Base-by-base conservation (phyloP, 2,113 vertebrate genomes). In the Piprites chloris region DNA sequence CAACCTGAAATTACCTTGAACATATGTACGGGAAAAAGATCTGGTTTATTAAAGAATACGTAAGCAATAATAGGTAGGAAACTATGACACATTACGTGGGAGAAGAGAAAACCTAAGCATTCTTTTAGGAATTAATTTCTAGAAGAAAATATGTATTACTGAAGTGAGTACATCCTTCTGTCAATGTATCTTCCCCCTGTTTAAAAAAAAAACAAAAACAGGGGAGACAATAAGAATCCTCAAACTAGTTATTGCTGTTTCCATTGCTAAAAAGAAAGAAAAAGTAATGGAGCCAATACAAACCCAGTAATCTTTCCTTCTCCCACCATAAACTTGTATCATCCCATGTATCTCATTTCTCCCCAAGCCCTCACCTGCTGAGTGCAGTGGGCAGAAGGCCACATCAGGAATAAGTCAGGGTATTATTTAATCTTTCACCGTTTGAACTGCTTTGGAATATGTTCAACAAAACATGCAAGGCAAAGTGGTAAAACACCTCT, bases 1-100 rank as follows among this genome's bases (percentile, higher is more conserved):
- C 9, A 55, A 15, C 1, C 0, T 32, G 8, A 81, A 42, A 10
- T 19, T 33, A 20, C 1, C 2, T 4, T n/a, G 7, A 63, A 20
- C 6, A 22, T 26, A 35, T 13, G 23, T 27, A 20, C 9, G 6
- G 17, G 55, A 12, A 20, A 87, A 75, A 69, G 3, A 2, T 59
- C 30, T 68, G 33, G 72, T 1, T 62, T 69, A 46, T 17, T 81
- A 50, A 93, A 74, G 41, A 33, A 78, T 53, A 17, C 5, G 17
- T 52, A 35, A 49, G 9, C 2, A 53, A 4, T 11, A 58, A 76
- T 50, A 52, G 27, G 26, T 49, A 68, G 52, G 15, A 92, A 88
- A 66, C 1, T 28, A 27, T 59, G 33, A 9, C 4, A 8, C 17
- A 18, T 42, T 55, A 69, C 8, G 47, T 27, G 11, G 16, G 22